These are phyloP conservation scores for Molorchus minor DNA, from an alignment of 2,888 invertebrate species.

Conservation along the genomic window DNA sequence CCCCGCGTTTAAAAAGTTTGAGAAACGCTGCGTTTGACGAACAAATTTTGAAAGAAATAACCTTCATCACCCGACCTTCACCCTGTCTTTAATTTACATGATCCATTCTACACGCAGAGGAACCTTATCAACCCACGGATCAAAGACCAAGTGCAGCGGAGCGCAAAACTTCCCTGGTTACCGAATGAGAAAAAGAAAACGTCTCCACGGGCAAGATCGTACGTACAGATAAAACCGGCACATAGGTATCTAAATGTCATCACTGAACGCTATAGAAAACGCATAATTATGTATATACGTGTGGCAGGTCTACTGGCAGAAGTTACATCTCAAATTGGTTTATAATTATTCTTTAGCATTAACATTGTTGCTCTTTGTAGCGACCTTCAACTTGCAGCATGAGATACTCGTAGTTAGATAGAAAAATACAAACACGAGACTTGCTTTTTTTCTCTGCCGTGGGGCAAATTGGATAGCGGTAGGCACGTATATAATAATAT, in stretches of 20 bases:
- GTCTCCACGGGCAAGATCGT: slow-evolving; percentile 12
- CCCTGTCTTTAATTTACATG: no score
- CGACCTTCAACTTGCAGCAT: neutral
- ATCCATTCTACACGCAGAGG: no score
- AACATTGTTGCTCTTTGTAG: neutral
- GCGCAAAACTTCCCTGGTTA: slow-evolving; percentile 15
- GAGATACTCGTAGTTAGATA: neutral
- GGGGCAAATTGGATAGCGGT: neutral
- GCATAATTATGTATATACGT: slow-evolving; percentile 32
- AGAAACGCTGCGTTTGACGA: no score
- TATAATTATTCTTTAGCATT: slow-evolving; percentile 29
- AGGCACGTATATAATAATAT: neutral
- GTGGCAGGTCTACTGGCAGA: slow-evolving; percentile 35
- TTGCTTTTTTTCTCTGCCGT: neutral
- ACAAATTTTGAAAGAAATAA: no score
- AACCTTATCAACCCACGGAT: slow-evolving; percentile 10
- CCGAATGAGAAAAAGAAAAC: slow-evolving; percentile 12
- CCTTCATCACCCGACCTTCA: no score
- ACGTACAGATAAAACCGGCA: slow-evolving; percentile 16
- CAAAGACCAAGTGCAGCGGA: neutral
- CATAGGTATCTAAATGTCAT: slow-evolving; percentile 37
- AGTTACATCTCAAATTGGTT: slow-evolving; percentile 32
- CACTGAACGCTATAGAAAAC: slow-evolving; percentile 32
- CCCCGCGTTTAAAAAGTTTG: no score
- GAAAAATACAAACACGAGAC: no score